phyloP scores from a whole-genome alignment of 2,113 vertebrate species.

The Lepisosteus osseus region DNA sequence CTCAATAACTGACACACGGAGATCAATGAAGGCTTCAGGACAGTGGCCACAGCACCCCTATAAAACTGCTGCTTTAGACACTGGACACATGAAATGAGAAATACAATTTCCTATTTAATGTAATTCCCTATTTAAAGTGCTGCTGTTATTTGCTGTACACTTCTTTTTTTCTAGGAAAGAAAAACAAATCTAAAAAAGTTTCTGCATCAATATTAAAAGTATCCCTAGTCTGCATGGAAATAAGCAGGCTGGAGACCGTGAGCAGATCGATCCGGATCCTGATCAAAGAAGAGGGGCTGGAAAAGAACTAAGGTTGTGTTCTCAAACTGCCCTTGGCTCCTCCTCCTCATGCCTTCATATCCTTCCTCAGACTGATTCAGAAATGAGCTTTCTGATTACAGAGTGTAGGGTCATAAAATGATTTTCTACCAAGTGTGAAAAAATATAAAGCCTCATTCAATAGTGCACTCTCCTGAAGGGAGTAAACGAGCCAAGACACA shows the following conservation, averaged over 20 bases:
- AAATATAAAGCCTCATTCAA: slow-evolving; percentile 9
- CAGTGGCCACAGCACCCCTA: too few species aligned
- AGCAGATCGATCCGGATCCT: not conserved
- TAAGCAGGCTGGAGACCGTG: not conserved
- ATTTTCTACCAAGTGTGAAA: not conserved
- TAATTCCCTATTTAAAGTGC: too few species aligned
- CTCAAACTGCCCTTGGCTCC: not conserved
- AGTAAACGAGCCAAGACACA: too few species aligned
- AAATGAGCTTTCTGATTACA: slow-evolving; percentile 29
- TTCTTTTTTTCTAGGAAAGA: too few species aligned
- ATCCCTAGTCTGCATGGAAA: not conserved
- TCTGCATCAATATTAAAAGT: not conserved
- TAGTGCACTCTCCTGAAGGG: not conserved
- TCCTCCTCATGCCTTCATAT: not conserved
- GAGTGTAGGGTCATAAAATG: slow-evolving; percentile 23
- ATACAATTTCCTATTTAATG: too few species aligned
- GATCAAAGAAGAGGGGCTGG: not conserved
- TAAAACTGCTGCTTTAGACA: too few species aligned
- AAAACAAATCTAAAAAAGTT: not conserved
- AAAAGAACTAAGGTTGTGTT: too few species aligned
- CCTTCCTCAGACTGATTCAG: slow-evolving; percentile 29
- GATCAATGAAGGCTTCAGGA: too few species aligned
- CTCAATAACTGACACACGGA: too few species aligned
- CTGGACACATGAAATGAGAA: too few species aligned
- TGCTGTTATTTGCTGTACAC: too few species aligned